Evolutionary conservation across 2,797 vertebrate species (phyloP).

Genomic region (Microtus obscurus): DNA sequence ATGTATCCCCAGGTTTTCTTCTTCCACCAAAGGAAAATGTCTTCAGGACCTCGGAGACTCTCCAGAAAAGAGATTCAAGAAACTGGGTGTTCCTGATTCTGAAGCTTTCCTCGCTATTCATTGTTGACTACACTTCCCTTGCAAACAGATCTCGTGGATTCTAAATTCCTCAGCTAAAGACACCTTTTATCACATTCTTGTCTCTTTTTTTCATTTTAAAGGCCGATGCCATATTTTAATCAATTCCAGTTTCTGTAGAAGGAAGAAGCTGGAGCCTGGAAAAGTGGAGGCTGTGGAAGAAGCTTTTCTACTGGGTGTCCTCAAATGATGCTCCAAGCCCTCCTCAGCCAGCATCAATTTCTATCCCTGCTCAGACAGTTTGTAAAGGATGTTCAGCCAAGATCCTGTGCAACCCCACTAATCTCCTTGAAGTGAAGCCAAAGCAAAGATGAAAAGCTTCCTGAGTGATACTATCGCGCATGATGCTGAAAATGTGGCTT

Average conservation of each 20-base stretch:
- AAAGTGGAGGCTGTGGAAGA: not conserved
- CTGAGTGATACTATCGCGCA: not conserved
- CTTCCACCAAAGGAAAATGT: not conserved
- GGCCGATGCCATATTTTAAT: not conserved
- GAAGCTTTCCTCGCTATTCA: not conserved
- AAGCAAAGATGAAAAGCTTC: slow-evolving; percentile 18
- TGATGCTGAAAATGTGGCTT: not conserved
- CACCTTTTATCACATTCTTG: not conserved
- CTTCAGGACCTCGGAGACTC: not conserved
- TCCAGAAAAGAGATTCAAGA: not conserved
- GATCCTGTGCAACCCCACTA: not conserved
- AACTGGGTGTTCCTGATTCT: not conserved
- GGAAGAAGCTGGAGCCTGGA: not conserved
- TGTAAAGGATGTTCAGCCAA: not conserved
- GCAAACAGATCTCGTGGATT: not conserved
- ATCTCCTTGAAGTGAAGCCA: not conserved
- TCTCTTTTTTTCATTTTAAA: not conserved
- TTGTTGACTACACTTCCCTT: not conserved
- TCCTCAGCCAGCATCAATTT: not conserved
- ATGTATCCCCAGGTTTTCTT: not conserved
- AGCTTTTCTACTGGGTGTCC: too few species aligned
- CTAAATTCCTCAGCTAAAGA: not conserved
- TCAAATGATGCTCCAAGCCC: not conserved
- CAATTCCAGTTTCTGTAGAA: not conserved
- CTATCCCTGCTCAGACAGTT: not conserved